Conservation (phyloP, 2,113 vertebrate genomes). For the Lophochroa leadbeateri region DNA sequence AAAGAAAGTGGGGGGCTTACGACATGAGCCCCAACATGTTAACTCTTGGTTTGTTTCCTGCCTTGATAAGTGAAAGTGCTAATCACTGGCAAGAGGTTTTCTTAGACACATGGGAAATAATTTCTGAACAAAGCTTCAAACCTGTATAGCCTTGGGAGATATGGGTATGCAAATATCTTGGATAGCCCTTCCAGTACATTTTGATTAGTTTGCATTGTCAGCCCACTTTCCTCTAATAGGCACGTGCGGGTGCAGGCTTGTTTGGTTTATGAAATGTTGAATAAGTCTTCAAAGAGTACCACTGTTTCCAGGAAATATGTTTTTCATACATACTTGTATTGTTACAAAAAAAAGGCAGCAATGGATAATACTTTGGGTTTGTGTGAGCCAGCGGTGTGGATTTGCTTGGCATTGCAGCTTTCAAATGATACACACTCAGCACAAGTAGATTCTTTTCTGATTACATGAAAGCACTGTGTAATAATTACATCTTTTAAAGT, state of each 20-base stretch:
- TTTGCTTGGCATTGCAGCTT: constrained; percentile 47
- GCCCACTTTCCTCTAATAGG: not conserved
- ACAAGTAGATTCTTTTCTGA: constrained; percentile 57
- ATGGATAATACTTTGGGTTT: constrained; percentile 41
- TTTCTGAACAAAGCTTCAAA: not conserved
- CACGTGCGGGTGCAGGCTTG: constrained; percentile 37
- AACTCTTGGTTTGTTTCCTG: not conserved
- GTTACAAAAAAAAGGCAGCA: not conserved
- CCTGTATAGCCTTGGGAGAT: not conserved
- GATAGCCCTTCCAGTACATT: not conserved
- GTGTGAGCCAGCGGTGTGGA: constrained; percentile 18
- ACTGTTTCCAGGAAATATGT: constrained; percentile 46
- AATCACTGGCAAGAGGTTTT: not conserved
- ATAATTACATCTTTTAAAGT: constrained; percentile 35
- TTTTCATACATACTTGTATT: constrained; percentile 42
- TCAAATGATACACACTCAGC: constrained; percentile 49
- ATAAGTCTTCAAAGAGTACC: constrained; percentile 46
- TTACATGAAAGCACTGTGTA: constrained; percentile 30
- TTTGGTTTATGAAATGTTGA: constrained; percentile 57
- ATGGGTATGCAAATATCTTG: constrained; percentile 21
- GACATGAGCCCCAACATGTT: not conserved
- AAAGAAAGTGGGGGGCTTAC: not conserved
- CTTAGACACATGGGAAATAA: not conserved
- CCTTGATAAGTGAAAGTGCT: not conserved
- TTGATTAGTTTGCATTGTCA: not conserved